Percentiles rank a stretch among this genome's conserved stretches.
Conservation (phyloP, 2,797 vertebrate species). For the Rhinichthys osculus region DNA sequence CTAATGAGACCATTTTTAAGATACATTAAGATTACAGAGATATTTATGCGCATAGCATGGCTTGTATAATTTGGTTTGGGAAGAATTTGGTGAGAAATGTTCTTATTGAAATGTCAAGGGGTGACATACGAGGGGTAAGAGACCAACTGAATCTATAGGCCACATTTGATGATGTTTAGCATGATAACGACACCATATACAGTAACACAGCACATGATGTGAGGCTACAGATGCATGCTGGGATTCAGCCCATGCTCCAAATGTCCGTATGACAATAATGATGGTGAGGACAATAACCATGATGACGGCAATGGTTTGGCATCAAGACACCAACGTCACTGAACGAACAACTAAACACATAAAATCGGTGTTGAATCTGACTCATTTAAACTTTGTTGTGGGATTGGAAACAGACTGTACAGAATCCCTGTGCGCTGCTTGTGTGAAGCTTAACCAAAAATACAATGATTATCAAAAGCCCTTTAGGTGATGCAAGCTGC, state of each 20-base stretch:
- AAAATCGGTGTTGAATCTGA: slow-evolving; percentile 20
- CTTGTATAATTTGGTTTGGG: background rate
- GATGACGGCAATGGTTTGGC: slow-evolving; percentile 45
- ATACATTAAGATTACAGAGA: background rate
- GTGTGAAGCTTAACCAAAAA: slow-evolving; percentile 43
- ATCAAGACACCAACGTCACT: slow-evolving; percentile 22
- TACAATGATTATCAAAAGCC: slow-evolving; percentile 55
- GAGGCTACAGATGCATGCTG: slow-evolving; percentile 58
- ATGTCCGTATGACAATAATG: slow-evolving; percentile 19
- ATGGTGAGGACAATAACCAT: slow-evolving; percentile 37
- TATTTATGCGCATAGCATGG: background rate
- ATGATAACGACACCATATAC: slow-evolving; percentile 27
- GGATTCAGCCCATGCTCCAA: slow-evolving; percentile 55
- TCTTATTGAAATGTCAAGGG: background rate
- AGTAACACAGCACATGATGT: slow-evolving; percentile 29
- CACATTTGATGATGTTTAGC: slow-evolving; percentile 28
- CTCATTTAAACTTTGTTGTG: slow-evolving; percentile 21
- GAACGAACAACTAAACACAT: slow-evolving; percentile 20
- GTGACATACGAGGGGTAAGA: background rate
- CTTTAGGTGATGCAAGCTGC: slow-evolving; percentile 64
- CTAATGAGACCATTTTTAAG: background rate
- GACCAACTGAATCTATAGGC: background rate
- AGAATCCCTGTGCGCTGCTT: slow-evolving; percentile 27
- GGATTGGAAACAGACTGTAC: slow-evolving; percentile 1
- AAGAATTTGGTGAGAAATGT: background rate